Evolutionary conservation across 2,888 invertebrate species (phyloP), one percentile per base, ranked within the genome.

Genomic region (Vanessa cardui): DNA sequence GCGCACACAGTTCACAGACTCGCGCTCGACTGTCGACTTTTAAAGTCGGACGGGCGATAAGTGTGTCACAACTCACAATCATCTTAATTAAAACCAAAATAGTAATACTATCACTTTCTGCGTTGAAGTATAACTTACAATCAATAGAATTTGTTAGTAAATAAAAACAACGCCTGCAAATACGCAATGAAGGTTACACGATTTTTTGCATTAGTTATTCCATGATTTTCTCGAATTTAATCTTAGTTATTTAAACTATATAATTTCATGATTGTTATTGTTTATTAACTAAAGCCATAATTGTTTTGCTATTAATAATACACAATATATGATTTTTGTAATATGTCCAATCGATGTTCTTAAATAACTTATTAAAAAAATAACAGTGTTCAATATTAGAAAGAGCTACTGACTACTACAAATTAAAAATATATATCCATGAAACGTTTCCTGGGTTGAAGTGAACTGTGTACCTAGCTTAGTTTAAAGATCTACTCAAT

Each of bases 1-100:
- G 69, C 66, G 64, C 71, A 60, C 66, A 6, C 58, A 21, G 56
- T 61, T 46, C 31, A 50, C 62, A 18, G 31, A 44, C 44, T 45
- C 59, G 50, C 62, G 50, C 16, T n/a, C 62, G 44, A 71, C 69
- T 73, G 69, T 64, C 56, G 39, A 44, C 44, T 54, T 31, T 12
- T 44, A 15, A 21, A 44, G 50, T 33, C 58, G 20, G 31, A 54
- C 31, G 4, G 15, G 58, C 15, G 45, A 44, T 18, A 46, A 60
- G n/a, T 46, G 31, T 49, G 61, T 61, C 61, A 49, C 39, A n/a
- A n/a, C 33, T 39, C 18, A 33, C 33, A 33, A 33, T 49, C 18
- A 31, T 49, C 18, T 33, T 18, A 61, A 31, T 44, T 59, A 59
- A 46, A 26, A 26, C 26, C 26, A 7, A 39, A 39, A 39, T 39